A percentile compares a stretch with the other conserved stretches of the same genome.
phyloP scores from a whole-genome alignment of 2,797 vertebrate species.

The Botia almorhae region DNA sequence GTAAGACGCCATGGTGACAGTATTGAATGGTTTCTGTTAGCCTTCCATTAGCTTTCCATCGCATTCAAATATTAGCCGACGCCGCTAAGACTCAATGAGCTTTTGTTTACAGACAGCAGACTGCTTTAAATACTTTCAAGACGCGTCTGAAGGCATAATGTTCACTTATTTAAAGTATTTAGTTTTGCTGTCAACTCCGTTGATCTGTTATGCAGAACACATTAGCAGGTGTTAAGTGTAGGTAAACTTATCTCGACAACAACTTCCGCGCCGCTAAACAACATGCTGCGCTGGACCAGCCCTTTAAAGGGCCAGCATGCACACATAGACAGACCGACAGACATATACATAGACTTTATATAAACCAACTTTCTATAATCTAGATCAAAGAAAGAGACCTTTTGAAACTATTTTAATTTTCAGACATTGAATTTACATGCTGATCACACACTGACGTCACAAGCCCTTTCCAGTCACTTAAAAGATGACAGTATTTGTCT shows the following conservation, averaged over 20 bases:
- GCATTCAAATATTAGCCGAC: constrained; percentile 32
- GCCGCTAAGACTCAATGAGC: constrained; percentile 13
- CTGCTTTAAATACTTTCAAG: neutral
- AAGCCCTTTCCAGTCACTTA: neutral
- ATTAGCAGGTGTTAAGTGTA: neutral
- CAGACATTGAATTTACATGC: neutral
- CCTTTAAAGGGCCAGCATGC: constrained; percentile 60
- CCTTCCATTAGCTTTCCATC: constrained; percentile 6
- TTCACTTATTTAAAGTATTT: neutral
- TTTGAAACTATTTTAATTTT: neutral
- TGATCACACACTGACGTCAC: neutral
- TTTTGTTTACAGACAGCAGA: neutral
- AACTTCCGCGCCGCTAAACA: constrained; percentile 54
- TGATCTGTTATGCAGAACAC: neutral
- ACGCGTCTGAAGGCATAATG: neutral
- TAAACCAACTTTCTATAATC: no score
- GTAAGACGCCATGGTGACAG: constrained; percentile 75
- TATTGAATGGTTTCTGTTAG: constrained; percentile 30
- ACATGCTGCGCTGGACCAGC: neutral
- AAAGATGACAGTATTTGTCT: neutral
- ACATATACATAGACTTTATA: neutral
- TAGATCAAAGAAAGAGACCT: neutral
- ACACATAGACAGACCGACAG: neutral
- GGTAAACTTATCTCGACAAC: constrained; percentile 15
- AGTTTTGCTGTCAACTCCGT: neutral